phyloP scores from a whole-genome alignment of 2,797 vertebrate genomes.

The Neosilurus mollespiculum region DNA sequence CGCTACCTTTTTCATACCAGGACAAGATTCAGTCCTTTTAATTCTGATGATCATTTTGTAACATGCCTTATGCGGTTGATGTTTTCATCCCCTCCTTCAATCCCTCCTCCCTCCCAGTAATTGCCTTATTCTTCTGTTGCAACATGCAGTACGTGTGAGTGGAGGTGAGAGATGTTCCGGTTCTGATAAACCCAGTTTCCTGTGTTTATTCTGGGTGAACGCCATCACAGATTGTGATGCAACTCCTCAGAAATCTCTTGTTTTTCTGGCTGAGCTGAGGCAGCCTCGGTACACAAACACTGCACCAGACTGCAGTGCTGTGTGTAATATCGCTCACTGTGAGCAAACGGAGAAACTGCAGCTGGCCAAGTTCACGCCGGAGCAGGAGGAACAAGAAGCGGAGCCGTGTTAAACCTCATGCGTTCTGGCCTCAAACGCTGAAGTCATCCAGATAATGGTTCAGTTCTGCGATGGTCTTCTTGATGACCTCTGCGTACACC shows the following conservation, averaged over 20 bases:
- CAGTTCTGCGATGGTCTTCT: not conserved
- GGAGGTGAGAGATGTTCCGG: conserved; percentile 10
- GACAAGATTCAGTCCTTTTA: not conserved
- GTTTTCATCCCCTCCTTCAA: not conserved
- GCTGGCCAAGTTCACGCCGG: conserved; percentile 12
- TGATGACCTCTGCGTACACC: not conserved
- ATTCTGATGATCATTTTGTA: not conserved
- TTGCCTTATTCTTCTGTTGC: not conserved
- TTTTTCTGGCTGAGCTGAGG: conserved; percentile 49
- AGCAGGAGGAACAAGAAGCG: conserved; percentile 17
- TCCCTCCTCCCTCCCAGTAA: not conserved
- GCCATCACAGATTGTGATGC: conserved; percentile 52
- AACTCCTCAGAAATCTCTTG: conserved; percentile 51
- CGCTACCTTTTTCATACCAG: not conserved
- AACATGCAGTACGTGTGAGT: conserved; percentile 1
- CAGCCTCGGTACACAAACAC: conserved; percentile 20
- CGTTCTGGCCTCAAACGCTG: not conserved
- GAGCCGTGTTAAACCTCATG: not conserved
- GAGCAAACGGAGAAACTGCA: conserved; percentile 12
- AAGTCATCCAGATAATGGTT: not conserved
- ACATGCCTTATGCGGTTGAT: not conserved
- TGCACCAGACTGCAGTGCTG: conserved; percentile 32
- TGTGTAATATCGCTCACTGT: conserved; percentile 41
- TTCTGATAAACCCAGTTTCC: conserved; percentile 47
- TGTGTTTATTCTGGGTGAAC: conserved; percentile 50